These are phyloP conservation scores for Drosophila pachea DNA, from an alignment of 1,140 invertebrate genomes.

Conservation along the genomic window DNA sequence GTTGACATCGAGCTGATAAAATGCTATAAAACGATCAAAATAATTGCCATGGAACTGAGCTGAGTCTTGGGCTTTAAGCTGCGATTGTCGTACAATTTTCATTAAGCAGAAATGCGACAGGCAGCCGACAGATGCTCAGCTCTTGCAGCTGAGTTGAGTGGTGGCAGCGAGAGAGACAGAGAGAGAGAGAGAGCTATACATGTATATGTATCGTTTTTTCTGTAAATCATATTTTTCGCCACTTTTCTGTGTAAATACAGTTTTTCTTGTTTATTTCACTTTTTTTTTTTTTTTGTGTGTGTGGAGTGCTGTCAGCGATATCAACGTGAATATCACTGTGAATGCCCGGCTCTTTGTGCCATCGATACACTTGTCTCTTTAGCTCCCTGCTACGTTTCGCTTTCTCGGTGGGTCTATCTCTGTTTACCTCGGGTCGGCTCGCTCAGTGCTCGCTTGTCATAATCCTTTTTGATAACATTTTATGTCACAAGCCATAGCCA, in stretches of 20 bases:
- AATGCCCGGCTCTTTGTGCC: slow-evolving; percentile 46
- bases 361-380: slow-evolving; percentile 56
- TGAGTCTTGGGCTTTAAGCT: background rate
- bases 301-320: slow-evolving; percentile 35
- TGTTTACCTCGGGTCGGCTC: background rate
- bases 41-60: background rate
- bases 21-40: slow-evolving; percentile 3
- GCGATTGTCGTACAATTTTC: slow-evolving; percentile 3
- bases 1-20: slow-evolving; percentile 7
- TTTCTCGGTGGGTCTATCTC: slow-evolving; percentile 11
- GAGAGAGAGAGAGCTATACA: too few relatives aligned
- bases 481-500: slow-evolving; percentile 70
- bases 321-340: slow-evolving; percentile 26
- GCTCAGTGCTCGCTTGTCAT: slow-evolving; percentile 55
- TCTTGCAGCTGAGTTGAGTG: background rate
- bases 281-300: slow-evolving; percentile 42
- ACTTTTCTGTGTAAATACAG: slow-evolving; percentile 3
- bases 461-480: slow-evolving; percentile 77
- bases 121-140: slow-evolving; percentile 33
- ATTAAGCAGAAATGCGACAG: slow-evolving; percentile 27
- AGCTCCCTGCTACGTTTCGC: background rate
- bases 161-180: too few relatives aligned
- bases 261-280: slow-evolving; percentile 17
- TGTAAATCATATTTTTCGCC: slow-evolving; percentile 4
- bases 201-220: background rate